Percentiles rank a stretch among this genome's conserved stretches.
phyloP scores from a whole-genome alignment of 2,888 invertebrate species.

The Synergus japonicus region DNA sequence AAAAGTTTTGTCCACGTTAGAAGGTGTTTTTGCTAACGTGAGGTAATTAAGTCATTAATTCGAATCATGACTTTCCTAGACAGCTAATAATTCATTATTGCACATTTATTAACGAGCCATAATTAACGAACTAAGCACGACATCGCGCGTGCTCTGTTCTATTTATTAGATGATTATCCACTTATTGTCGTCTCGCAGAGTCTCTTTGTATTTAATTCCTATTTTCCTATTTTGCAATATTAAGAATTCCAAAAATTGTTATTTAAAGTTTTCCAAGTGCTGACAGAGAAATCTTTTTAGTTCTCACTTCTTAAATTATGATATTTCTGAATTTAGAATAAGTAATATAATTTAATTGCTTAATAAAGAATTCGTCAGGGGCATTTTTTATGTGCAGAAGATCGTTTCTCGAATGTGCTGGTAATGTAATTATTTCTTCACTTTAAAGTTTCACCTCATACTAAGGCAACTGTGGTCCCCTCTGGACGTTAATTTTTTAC shows the following conservation, averaged over 20 bases:
- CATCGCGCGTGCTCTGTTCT: slow-evolving; percentile 1
- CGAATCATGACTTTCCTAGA: slow-evolving; percentile 18
- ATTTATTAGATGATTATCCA: not conserved
- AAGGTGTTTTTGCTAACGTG: slow-evolving; percentile 4
- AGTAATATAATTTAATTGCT: no score
- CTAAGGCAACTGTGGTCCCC: not conserved
- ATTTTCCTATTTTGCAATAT: not conserved
- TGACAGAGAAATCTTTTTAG: no score
- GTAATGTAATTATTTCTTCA: not conserved
- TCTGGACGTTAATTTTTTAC: not conserved
- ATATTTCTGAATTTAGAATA: no score
- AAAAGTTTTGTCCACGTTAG: not conserved
- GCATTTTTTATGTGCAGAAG: not conserved
- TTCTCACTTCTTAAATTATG: no score
- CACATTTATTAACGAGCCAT: slow-evolving; percentile 28
- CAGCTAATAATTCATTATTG: slow-evolving; percentile 26
- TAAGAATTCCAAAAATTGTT: not conserved
- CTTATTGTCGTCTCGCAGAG: not conserved
- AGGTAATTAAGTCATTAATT: slow-evolving; percentile 25
- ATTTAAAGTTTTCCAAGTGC: not conserved
- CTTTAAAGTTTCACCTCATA: not conserved
- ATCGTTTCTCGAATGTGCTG: not conserved
- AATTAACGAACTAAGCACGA: slow-evolving; percentile 31
- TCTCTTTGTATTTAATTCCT: not conserved
- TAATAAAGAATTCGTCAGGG: not conserved